phyloP scores from a whole-genome alignment of 2,888 invertebrate genomes.

The Drosophila vallismaia region DNA sequence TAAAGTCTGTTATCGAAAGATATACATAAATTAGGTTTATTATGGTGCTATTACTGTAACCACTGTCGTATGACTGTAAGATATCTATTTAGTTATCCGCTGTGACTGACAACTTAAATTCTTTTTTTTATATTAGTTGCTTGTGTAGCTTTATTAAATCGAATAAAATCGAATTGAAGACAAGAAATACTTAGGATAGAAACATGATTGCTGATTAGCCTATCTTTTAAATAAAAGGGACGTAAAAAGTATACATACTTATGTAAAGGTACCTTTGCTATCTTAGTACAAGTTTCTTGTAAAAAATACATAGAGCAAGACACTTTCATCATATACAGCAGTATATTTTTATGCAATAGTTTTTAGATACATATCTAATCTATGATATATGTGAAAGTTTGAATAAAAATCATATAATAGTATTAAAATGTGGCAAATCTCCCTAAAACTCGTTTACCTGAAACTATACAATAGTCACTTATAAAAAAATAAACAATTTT shows the following conservation, averaged over 20 bases:
- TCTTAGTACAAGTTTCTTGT: too few species aligned
- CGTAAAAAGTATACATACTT: conserved; percentile 47
- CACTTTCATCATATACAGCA: too few species aligned
- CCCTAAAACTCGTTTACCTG: too few species aligned
- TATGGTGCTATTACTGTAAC: background rate
- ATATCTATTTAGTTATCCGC: conserved; percentile 2
- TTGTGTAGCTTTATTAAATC: conserved; percentile 58
- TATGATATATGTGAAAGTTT: too few species aligned
- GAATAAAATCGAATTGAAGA: conserved; percentile 65
- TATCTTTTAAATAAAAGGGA: conserved; percentile 57
- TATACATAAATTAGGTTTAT: conserved; percentile 17
- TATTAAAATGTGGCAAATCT: too few species aligned
- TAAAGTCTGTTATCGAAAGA: conserved; percentile 18
- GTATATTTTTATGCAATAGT: too few species aligned
- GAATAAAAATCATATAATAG: too few species aligned
- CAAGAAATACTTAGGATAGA: conserved; percentile 59
- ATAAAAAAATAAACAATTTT: too few species aligned
- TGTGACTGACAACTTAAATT: conserved; percentile 1
- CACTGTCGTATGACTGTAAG: background rate
- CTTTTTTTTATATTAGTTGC: conserved; percentile 49
- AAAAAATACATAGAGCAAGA: too few species aligned
- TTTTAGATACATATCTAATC: too few species aligned
- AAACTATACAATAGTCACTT: too few species aligned
- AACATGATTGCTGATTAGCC: conserved; percentile 57
- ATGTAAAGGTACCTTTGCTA: background rate